Conservation (phyloP, 2,888 invertebrate genomes). For the Callosobruchus maculatus region DNA sequence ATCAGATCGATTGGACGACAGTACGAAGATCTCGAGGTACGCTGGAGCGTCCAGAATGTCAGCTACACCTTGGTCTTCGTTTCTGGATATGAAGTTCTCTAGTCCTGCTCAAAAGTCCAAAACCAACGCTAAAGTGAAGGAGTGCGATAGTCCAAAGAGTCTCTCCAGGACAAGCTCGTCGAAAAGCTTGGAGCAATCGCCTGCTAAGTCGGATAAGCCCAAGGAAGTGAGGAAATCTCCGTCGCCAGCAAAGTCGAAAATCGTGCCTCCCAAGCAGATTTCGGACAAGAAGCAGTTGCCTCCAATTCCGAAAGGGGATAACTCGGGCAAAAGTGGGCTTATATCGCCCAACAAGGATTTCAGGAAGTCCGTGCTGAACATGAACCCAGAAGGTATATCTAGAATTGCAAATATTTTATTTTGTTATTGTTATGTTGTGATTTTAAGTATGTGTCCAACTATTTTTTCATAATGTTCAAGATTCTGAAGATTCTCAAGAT, state of each 20-base stretch:
- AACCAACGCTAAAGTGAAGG: slow-evolving; percentile 47
- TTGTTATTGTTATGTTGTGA: too few species aligned
- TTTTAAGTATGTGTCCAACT: too few species aligned
- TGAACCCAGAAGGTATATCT: slow-evolving; percentile 49
- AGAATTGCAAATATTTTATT: too few species aligned
- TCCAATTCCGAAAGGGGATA: slow-evolving; percentile 51
- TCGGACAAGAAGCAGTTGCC: slow-evolving; percentile 43
- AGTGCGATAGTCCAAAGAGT: slow-evolving; percentile 37
- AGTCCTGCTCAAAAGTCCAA: slow-evolving; percentile 40
- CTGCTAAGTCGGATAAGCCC: slow-evolving; percentile 29
- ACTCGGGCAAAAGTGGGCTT: slow-evolving; percentile 31
- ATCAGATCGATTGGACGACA: slow-evolving; percentile 68
- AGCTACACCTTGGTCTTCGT: slow-evolving; percentile 62
- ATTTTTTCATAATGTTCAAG: too few species aligned
- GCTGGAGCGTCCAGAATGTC: slow-evolving; percentile 55
- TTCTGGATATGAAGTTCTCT: slow-evolving; percentile 53
- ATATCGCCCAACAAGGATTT: slow-evolving; percentile 67
- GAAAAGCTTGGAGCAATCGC: slow-evolving; percentile 47
- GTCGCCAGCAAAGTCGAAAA: slow-evolving; percentile 30
- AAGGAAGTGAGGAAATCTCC: slow-evolving; percentile 31
- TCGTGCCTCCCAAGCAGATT: slow-evolving; percentile 32
- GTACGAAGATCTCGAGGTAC: slow-evolving; percentile 64
- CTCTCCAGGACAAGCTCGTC: slow-evolving; percentile 48
- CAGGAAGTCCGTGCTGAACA: slow-evolving; percentile 69
- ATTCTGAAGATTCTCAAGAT: too few species aligned